Evolutionary conservation across 2,888 invertebrate genomes (phyloP).

Genomic region (Ryuthela nishihirai): DNA sequence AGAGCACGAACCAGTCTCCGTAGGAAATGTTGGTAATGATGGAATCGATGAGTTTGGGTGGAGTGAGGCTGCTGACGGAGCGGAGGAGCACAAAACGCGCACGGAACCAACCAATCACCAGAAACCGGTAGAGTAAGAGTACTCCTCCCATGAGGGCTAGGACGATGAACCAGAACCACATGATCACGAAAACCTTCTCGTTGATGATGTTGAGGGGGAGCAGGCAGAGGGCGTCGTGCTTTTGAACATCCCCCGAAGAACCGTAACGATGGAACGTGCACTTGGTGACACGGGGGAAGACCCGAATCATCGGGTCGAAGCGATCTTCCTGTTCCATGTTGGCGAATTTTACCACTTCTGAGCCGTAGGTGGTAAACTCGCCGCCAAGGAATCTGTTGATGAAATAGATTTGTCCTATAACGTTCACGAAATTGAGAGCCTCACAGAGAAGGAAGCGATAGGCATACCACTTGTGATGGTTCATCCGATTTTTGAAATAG

Average conservation of each 20-base stretch:
- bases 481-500: constrained; percentile 35
- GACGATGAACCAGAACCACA: constrained; percentile 91
- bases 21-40: constrained; percentile 49
- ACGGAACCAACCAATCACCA: constrained; percentile 70
- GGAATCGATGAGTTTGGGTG: constrained; percentile 47
- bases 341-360: constrained; percentile 39
- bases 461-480: constrained; percentile 41
- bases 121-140: constrained; percentile 59
- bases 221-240: constrained; percentile 43
- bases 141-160: constrained; percentile 62
- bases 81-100: constrained; percentile 73
- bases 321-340: constrained; percentile 42
- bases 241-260: constrained; percentile 43
- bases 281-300: constrained; percentile 44
- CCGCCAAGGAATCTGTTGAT: constrained; percentile 43
- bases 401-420: constrained; percentile 43
- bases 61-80: constrained; percentile 65
- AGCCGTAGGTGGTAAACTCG: constrained; percentile 42
- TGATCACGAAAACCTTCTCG: constrained; percentile 79
- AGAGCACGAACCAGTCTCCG: constrained; percentile 90
- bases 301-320: constrained; percentile 42
- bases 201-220: constrained; percentile 44
- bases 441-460: constrained; percentile 42
- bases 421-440: constrained; percentile 43
- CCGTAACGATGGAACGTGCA: constrained; percentile 44